Evolutionary conservation across 2,797 vertebrate species (phyloP), one percentile per base, ranked within the genome.

Genomic region (Odontamblyopus lacepedii): DNA sequence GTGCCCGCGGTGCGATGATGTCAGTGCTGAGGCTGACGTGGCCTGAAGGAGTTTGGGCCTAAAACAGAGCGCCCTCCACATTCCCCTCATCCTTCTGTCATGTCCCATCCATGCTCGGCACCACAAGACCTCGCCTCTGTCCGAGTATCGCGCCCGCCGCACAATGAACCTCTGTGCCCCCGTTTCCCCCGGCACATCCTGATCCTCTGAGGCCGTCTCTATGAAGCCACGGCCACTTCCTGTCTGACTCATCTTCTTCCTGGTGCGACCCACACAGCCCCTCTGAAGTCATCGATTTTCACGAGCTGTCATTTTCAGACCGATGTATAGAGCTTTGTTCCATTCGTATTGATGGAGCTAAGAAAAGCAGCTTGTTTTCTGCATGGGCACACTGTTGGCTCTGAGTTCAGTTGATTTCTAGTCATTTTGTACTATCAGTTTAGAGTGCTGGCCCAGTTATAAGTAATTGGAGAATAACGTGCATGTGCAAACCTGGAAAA

Each of bases 241-340:
- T 90, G 88, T 88, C 83, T 92, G 92, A 93, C 79, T 93, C 91
- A 91, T 83, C 65, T 70, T 71, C 80, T 82, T 83, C 80, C 83
- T 87, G 76, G 44, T 85, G 77, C 66, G 76, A 13, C 80, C 82
- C 81, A 88, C 87, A 80, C 80, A 78, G 64, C 87, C 70, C 71
- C 70, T 72, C 70, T 88, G 78, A 86, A 85, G 81, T 89, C 86
- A 85, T 77, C 79, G 86, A 88, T 85, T 87, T 79, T 82, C 74
- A 61, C 75, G 80, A 74, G 70, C 64, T 15, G 41, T 61, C 66
- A 53, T 27, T 73, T 74, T 75, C 70, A 5, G 74, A 71, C 78
- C 30, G 1, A 80, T 89, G 78, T 90, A 70, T 84, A 85, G 84
- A 65, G 73, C 86, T 81, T 87, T 92, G 88, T 90, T 56, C 78